These are phyloP conservation scores for Agrochola macilenta DNA, from an alignment of 2,888 invertebrate genomes.

Conservation along the genomic window DNA sequence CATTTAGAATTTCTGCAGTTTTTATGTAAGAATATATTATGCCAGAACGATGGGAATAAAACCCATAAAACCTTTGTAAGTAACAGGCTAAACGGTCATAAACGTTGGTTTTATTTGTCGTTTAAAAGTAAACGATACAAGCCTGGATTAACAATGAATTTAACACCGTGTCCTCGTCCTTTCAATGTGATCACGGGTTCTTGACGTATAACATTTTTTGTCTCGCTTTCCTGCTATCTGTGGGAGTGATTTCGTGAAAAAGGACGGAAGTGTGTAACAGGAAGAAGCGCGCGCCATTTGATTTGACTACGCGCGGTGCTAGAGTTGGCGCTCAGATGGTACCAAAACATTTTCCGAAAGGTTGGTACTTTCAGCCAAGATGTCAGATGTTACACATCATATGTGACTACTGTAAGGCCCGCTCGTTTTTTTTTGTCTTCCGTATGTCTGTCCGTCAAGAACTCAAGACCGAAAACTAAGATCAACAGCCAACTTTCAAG, in stretches of 20 bases:
- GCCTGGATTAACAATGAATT: conserved; percentile 44
- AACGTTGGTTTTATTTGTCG: conserved; percentile 49
- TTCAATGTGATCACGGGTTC: background rate
- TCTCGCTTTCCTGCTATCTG: no score
- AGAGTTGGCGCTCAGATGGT: no score
- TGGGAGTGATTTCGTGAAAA: no score
- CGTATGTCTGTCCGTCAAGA: background rate
- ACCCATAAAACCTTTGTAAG: conserved; percentile 47
- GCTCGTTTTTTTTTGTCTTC: background rate
- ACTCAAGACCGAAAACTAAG: background rate
- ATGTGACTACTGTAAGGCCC: no score
- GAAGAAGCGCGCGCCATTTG: no score
- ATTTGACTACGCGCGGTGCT: no score
- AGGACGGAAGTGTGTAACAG: no score
- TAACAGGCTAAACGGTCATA: conserved; percentile 46
- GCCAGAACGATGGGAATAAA: conserved; percentile 54
- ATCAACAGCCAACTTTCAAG: background rate
- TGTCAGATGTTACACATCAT: no score
- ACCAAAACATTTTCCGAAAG: no score
- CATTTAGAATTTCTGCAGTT: conserved; percentile 3
- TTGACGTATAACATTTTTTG: no score
- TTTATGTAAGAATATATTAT: conserved; percentile 26
- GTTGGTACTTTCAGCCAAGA: no score
- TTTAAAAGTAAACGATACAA: conserved; percentile 34
- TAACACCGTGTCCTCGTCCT: conserved; percentile 6